Conservation (phyloP, 2,113 vertebrate species). For the Carassius auratus region DNA sequence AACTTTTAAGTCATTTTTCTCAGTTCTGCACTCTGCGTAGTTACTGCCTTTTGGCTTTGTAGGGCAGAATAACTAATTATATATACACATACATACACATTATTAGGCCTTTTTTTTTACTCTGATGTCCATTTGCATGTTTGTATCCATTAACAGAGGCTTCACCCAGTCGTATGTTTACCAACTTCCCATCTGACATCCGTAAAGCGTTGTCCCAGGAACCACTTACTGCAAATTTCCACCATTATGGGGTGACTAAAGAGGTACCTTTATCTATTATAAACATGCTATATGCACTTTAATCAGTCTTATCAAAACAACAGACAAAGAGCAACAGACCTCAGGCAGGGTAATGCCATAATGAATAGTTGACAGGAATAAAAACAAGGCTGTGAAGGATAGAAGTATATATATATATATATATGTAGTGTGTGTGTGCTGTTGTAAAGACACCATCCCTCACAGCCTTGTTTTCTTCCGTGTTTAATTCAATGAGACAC, state of each 20-base stretch:
- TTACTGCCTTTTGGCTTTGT: too few species aligned
- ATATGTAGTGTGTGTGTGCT: background rate
- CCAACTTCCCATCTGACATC: conserved; percentile 67
- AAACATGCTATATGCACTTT: background rate
- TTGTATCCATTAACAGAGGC: conserved; percentile 38
- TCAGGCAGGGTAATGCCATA: too few species aligned
- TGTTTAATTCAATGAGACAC: background rate
- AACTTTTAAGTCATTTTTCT: too few species aligned
- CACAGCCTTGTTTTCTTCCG: background rate
- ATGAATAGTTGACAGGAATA: too few species aligned
- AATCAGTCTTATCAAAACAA: background rate
- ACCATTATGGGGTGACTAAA: conserved; percentile 73
- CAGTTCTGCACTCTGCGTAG: too few species aligned
- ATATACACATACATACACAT: too few species aligned
- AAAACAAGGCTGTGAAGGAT: too few species aligned
- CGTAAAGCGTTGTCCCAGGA: conserved; percentile 70
- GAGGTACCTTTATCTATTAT: conserved; percentile 61
- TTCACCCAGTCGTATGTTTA: conserved; percentile 72
- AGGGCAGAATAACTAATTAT: too few species aligned
- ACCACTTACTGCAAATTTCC: conserved; percentile 80
- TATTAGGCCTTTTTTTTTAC: too few species aligned
- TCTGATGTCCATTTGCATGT: background rate
- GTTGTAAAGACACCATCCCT: background rate
- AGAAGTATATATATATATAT: too few species aligned
- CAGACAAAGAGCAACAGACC: background rate